A percentile compares a stretch with the other conserved stretches of the same genome.
These are phyloP conservation scores for Bombus sibiricus DNA, from an alignment of 1,140 invertebrate genomes.

Conservation along the genomic window DNA sequence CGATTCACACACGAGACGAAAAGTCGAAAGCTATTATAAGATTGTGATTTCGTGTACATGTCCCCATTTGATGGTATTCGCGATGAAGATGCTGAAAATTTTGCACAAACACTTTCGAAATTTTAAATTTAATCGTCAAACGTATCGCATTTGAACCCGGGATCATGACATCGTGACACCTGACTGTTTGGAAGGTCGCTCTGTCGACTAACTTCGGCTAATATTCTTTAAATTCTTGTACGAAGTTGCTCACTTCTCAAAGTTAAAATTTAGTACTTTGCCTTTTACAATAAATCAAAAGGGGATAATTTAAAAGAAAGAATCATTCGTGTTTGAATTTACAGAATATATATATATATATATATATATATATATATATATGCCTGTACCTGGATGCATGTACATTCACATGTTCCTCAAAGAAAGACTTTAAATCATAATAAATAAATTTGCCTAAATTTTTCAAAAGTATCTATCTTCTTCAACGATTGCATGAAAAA, in stretches of 20 bases:
- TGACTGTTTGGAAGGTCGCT: background rate
- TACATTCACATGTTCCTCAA: background rate
- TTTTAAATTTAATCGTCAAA: background rate
- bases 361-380: background rate
- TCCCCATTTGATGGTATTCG: conserved; percentile 21
- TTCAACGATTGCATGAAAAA: background rate
- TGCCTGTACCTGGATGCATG: too few species aligned
- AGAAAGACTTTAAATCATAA: background rate
- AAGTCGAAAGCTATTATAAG: background rate
- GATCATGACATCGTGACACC: conserved; percentile 21
- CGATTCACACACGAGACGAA: background rate
- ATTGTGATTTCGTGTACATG: conserved; percentile 40
- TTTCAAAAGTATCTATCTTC: background rate
- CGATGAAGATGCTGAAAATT: background rate
- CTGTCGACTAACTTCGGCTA: background rate
- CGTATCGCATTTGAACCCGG: background rate
- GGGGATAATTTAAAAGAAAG: background rate
- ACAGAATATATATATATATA: background rate
- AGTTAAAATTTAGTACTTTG: background rate
- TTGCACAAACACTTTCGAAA: background rate
- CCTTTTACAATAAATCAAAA: too few species aligned
- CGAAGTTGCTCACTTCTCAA: background rate
- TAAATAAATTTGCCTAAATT: background rate
- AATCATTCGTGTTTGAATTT: background rate
- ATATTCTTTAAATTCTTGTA: background rate